phyloP scores from a whole-genome alignment of 2,113 vertebrate species.

The Tychaedon coryphoeus region DNA sequence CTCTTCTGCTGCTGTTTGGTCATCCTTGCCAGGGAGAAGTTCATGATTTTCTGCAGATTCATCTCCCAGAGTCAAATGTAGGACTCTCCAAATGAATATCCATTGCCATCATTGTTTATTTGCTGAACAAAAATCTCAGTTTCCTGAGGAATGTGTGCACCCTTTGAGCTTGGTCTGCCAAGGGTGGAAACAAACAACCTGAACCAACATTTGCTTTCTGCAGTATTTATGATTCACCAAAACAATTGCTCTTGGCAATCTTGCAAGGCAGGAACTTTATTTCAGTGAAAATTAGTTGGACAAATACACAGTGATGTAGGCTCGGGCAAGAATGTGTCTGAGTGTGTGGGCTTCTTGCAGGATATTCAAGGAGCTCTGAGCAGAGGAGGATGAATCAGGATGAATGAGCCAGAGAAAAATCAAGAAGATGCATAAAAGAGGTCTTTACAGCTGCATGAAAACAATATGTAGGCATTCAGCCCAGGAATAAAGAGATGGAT shows the following conservation, averaged over 20 bases:
- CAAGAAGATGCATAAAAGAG: slow-evolving; percentile 39
- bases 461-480: slow-evolving; percentile 43
- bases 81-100: neutral
- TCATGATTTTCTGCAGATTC: neutral
- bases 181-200: slow-evolving; percentile 44
- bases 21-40: neutral
- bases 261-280: slow-evolving; percentile 40
- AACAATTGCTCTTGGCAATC: slow-evolving; percentile 58
- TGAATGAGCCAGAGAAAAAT: slow-evolving; percentile 54
- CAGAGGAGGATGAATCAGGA: slow-evolving; percentile 59
- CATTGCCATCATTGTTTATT: neutral
- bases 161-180: neutral
- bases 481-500: slow-evolving; percentile 9
- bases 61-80: neutral
- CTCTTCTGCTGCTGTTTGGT: neutral
- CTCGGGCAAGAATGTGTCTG: slow-evolving; percentile 36
- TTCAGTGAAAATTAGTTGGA: slow-evolving; percentile 44
- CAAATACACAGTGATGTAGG: slow-evolving; percentile 22
- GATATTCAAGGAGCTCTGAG: slow-evolving; percentile 52
- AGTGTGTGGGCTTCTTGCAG: slow-evolving; percentile 47
- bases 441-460: slow-evolving; percentile 53
- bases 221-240: slow-evolving; percentile 68
- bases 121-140: neutral
- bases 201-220: slow-evolving; percentile 54
- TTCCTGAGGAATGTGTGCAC: neutral